Conservation (phyloP, 2,113 vertebrate species). For the Otis tarda region DNA sequence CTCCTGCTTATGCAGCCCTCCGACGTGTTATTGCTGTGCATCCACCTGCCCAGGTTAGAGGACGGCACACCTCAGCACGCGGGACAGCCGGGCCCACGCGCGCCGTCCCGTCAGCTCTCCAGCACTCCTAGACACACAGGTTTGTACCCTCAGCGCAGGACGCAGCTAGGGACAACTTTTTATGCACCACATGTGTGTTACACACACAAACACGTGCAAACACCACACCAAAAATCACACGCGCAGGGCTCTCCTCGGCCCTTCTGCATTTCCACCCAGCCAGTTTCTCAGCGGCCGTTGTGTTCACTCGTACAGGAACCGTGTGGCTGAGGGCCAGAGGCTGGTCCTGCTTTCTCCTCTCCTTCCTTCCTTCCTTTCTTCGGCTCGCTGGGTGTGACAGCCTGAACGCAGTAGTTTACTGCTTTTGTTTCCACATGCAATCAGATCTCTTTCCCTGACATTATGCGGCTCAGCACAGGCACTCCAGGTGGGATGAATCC, state of each 20-base stretch:
- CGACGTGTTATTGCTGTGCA: accelerated
- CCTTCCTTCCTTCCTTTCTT: neutral
- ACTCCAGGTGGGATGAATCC: constrained; percentile 56
- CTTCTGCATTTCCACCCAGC: neutral
- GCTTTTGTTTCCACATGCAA: constrained; percentile 42
- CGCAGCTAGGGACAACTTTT: neutral
- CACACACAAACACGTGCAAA: accelerated
- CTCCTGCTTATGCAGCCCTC: neutral
- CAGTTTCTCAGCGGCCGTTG: neutral
- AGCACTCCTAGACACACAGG: neutral
- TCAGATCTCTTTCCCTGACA: constrained; percentile 25
- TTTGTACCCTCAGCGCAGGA: accelerated
- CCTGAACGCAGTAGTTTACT: neutral
- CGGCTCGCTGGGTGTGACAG: neutral
- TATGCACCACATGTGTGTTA: accelerated
- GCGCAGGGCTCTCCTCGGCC: neutral
- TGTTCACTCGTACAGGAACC: neutral
- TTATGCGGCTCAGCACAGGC: constrained; percentile 52
- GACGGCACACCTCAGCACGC: accelerated
- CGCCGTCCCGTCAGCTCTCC: neutral
- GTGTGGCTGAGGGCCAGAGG: neutral
- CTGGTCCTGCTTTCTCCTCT: neutral
- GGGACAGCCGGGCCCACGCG: neutral
- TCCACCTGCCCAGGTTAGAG: accelerated
- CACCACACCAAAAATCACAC: accelerated